phyloP scores from a whole-genome alignment of 2,888 invertebrate genomes.

The Orchesellides sinensis region DNA sequence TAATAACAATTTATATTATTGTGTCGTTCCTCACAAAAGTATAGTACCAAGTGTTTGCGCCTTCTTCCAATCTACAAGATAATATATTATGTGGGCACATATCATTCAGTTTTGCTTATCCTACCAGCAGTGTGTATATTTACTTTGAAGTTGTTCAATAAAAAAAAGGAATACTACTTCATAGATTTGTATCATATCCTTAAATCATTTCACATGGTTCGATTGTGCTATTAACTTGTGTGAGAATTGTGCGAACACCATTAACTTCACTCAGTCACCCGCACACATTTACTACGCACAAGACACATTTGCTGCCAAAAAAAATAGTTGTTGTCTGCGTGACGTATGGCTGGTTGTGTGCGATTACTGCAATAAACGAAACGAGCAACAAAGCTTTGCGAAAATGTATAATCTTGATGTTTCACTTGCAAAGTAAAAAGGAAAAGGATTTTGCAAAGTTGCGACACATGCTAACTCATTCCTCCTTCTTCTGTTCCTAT shows the following conservation, averaged over 20 bases:
- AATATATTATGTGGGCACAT: not conserved
- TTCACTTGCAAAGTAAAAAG: conserved; percentile 26
- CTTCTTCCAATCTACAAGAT: not conserved
- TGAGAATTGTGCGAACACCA: conserved; percentile 8
- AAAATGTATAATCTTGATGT: not conserved
- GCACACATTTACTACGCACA: not conserved
- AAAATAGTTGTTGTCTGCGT: not conserved
- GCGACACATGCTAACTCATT: conserved; percentile 30
- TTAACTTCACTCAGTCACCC: conserved; percentile 4
- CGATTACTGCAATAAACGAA: not conserved
- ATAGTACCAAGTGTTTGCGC: not conserved
- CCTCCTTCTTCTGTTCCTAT: not conserved
- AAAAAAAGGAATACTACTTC: too few relatives aligned
- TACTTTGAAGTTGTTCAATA: too few relatives aligned
- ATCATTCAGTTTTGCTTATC: not conserved
- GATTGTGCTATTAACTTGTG: not conserved
- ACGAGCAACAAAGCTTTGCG: not conserved
- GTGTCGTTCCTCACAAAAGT: conserved; percentile 13
- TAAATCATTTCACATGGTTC: too few relatives aligned
- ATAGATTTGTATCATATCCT: too few relatives aligned
- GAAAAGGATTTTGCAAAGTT: conserved; percentile 34
- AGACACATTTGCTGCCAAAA: not conserved
- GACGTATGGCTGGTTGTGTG: not conserved
- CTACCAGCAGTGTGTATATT: too few relatives aligned
- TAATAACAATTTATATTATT: conserved; percentile 47